Base-by-base conservation (phyloP, 2,888 invertebrate genomes). In the Anoncus sp. region DNA sequence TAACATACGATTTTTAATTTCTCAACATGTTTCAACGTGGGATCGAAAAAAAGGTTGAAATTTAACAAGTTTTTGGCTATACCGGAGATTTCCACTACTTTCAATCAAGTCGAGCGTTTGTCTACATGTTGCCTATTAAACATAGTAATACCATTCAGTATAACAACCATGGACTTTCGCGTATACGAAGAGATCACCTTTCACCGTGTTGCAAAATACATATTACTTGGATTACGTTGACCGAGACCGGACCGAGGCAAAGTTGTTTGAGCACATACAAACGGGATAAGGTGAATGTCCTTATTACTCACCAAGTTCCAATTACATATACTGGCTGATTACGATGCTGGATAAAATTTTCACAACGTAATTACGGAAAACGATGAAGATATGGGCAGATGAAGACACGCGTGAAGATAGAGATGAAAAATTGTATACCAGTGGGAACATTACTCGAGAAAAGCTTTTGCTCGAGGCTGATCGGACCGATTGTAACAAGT, bases 201-300 rank as follows among this genome's bases (percentile, higher is more conserved):
- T 81, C 80, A 78, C 78, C 47, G 59, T 57, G 27, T 78, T 78
- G 67, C 80, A 73, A 81, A 78, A 81, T 71, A 62, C 62, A 70
- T 71, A 69, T 57, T 57, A 31, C 62, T 40, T 51, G 20, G 24
- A 73, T 69, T 65, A 65, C 38, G 63, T 45, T 77, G 69, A 59
- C 69, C 77, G 73, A 60, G 73, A 77, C 69, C 67, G 69, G 73
- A 70, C 63, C 47, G 53, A 43, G 38, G 65, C 73, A 18, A 73
- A 57, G 72, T 55, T 62, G 49, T 67, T 67, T 40, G 31, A 27
- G 27, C 45, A 16, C 27, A 53, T 22, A 49, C 7, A 63, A 22
- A 38, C 38, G 12, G 45, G 14, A 55, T 47, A 47, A 69, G 57
- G 57, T 59, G 57, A 69, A 69, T 69, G 57, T 45, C 69, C 57